Evolutionary conservation across 2,888 invertebrate genomes (phyloP), one percentile per base, ranked within the genome.

Genomic region (Anodontia alba): DNA sequence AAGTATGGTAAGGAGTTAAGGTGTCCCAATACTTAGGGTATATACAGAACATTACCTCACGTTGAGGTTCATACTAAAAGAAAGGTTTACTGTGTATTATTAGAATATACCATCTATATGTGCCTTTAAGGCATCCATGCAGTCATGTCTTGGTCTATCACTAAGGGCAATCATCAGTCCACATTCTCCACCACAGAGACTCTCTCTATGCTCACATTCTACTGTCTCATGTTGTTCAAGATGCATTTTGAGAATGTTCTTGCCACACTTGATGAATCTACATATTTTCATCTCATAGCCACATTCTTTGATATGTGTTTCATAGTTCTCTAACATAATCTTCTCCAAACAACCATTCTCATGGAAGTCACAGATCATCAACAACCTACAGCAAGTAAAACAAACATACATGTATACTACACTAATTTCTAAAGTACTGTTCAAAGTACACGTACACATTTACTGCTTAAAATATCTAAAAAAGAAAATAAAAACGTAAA

Each of bases 211-310:
- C 72, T 96, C 96, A 98, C 98, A 98, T 97, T 98, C 97, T 94
- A 98, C 96, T 95, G 98, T 98, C 96, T 98, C 98, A 95, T 98
- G 98, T 86, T 98, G 98, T 95, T 98, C 98, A 97, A 98, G 98
- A 96, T 98, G 98, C 96, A 98, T 98, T 95, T 98, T 98, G 95
- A 98, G 96, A 96, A 91, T 69, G 31, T 67, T 66, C 15, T 69
- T 12, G 1, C 78, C 81, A 81, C 93, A 93, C 8, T 87, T 84
- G 3, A 70, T 71, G 79, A 87, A 89, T 31, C 80, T 67, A 71
- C 93, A 93, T 36, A 78, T 79, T 23, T 91, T 80, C 76, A 86
- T 82, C 66, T 87, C 88, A 79, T 86, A 93, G 10, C 83, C 90
- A 84, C 93, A 93, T 17, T 81, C 78, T 38, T 86, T 83, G 20